These are phyloP conservation scores for Emberiza fucata DNA, from an alignment of 2,113 vertebrate species.

Conservation along the genomic window DNA sequence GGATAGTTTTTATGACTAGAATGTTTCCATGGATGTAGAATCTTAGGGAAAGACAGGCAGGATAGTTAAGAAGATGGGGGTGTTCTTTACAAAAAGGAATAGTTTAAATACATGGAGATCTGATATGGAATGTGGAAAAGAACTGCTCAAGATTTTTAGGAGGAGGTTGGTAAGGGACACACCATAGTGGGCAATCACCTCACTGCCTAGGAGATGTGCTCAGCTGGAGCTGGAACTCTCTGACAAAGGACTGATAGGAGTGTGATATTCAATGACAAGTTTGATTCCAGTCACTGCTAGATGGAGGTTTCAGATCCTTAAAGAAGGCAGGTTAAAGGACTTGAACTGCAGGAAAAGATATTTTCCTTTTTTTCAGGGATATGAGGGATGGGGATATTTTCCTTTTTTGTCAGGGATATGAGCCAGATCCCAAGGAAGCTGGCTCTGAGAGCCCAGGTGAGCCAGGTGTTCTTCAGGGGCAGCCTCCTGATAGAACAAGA, in stretches of 20 bases:
- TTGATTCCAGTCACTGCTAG: background rate
- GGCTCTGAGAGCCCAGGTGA: background rate
- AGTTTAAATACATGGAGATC: background rate
- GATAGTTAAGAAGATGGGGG: background rate
- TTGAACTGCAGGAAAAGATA: background rate
- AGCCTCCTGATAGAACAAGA: background rate
- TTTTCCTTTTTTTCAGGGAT: background rate
- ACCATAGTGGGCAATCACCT: background rate
- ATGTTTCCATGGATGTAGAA: background rate
- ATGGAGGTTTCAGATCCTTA: background rate
- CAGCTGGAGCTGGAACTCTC: background rate
- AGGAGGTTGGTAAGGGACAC: background rate
- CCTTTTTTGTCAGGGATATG: background rate
- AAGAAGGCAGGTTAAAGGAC: background rate
- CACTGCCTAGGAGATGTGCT: background rate
- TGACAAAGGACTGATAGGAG: background rate
- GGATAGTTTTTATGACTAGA: background rate
- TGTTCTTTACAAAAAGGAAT: background rate
- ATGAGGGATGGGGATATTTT: background rate
- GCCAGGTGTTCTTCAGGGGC: background rate
- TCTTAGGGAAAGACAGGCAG: background rate
- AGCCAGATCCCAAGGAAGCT: background rate
- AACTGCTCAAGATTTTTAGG: background rate
- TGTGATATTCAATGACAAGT: background rate
- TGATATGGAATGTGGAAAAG: background rate